Percentiles rank a stretch among this genome's conserved stretches.
These are phyloP conservation scores for Belgica antarctica DNA, from an alignment of 2,888 invertebrate genomes.

Conservation along the genomic window DNA sequence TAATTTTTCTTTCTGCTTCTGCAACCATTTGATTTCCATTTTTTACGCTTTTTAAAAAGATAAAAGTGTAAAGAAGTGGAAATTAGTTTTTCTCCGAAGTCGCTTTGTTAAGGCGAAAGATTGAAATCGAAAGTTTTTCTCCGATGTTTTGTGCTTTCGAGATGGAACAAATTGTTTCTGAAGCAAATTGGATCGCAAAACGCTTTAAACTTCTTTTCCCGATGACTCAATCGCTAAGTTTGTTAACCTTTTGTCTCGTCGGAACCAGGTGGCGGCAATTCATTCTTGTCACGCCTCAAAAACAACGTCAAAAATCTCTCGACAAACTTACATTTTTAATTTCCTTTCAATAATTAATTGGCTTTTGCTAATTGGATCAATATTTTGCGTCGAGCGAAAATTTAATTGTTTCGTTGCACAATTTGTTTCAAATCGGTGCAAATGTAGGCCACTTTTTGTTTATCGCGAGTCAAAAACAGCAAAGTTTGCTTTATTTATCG, in stretches of 20 bases:
- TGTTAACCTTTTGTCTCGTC: background rate
- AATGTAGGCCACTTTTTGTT: constrained; percentile 26
- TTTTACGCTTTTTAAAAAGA: constrained; percentile 35
- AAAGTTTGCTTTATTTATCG: background rate
- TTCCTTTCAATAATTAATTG: background rate
- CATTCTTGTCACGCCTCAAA: constrained; percentile 15
- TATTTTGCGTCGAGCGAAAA: background rate
- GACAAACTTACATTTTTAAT: background rate
- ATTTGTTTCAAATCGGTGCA: background rate
- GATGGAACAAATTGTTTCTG: too few species aligned
- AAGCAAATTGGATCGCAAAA: background rate
- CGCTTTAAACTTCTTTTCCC: background rate
- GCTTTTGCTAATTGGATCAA: constrained; percentile 10
- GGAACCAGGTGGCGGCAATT: too few species aligned
- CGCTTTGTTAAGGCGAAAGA: background rate
- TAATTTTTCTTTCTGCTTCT: too few species aligned
- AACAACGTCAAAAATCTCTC: background rate
- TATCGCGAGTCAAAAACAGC: background rate
- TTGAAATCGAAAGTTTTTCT: constrained; percentile 39
- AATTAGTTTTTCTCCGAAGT: constrained; percentile 7
- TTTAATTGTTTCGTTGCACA: constrained; percentile 22
- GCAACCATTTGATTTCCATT: constrained; percentile 20
- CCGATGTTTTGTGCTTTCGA: too few species aligned
- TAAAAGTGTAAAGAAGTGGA: constrained; percentile 1
- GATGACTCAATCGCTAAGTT: constrained; percentile 10